phyloP scores from a whole-genome alignment of 2,113 vertebrate genomes.

The Cnemophilus loriae region DNA sequence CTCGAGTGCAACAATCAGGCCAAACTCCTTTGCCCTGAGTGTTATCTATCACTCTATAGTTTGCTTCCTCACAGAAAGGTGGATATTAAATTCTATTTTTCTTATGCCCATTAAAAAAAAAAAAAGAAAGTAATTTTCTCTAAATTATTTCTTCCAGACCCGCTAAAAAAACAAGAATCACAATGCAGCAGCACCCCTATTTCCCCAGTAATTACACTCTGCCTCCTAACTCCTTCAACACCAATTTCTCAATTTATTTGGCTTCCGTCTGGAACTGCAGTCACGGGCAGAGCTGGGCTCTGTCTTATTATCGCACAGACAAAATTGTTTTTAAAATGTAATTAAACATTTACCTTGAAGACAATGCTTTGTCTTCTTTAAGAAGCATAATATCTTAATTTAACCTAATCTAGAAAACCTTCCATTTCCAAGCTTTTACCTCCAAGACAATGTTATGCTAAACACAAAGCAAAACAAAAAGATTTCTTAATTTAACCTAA shows the following conservation, averaged over 20 bases:
- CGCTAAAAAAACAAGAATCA: conserved; percentile 34
- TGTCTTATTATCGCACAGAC: neutral
- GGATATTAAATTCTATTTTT: conserved; percentile 50
- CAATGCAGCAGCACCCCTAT: neutral
- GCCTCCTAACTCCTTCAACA: conserved; percentile 18
- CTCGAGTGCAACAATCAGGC: neutral
- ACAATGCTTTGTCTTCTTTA: conserved; percentile 17
- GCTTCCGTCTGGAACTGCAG: neutral
- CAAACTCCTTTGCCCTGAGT: conserved; percentile 16
- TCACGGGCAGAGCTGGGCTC: neutral
- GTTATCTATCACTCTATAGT: neutral
- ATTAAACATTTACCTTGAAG: conserved; percentile 50
- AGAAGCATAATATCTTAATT: conserved; percentile 37
- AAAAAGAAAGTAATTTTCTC: conserved; percentile 36
- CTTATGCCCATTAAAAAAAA: neutral
- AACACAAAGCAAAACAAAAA: conserved; percentile 6
- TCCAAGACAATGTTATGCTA: neutral
- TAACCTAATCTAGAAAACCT: conserved; percentile 20
- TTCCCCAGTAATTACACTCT: conserved; percentile 14
- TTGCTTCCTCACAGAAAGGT: neutral
- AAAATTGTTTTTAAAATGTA: conserved; percentile 32
- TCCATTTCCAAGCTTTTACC: neutral
- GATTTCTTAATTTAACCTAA: conserved; percentile 41
- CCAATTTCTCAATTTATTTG: neutral
- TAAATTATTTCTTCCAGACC: conserved; percentile 29